Percentiles rank a stretch among this genome's conserved stretches.
These are phyloP conservation scores for Tribolium castaneum DNA, from an alignment of 1,140 invertebrate genomes.

Conservation along the genomic window DNA sequence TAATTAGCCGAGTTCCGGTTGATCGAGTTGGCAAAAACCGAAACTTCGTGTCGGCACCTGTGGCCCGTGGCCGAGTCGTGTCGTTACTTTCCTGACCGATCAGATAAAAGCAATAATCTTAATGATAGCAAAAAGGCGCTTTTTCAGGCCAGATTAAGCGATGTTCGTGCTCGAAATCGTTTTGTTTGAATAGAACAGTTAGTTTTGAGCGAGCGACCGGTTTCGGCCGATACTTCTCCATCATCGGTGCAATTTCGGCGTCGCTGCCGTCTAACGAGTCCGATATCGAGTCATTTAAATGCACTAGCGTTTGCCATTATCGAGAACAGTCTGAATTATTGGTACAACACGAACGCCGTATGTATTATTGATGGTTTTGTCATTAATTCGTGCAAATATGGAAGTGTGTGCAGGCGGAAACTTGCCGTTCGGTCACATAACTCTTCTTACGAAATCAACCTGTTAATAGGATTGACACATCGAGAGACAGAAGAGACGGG, in stretches of 20 bases:
- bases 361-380: constrained; percentile 51
- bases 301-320: constrained; percentile 18
- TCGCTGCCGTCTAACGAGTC: too few relatives aligned
- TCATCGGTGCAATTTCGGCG: too few relatives aligned
- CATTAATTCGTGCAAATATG: constrained; percentile 49
- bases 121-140: neutral
- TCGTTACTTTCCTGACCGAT: neutral
- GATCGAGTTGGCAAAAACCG: constrained; percentile 19
- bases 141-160: too few relatives aligned
- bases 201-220: neutral
- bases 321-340: constrained; percentile 35
- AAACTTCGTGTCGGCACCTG: constrained; percentile 14
- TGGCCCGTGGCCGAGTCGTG: constrained; percentile 11
- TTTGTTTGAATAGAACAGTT: neutral
- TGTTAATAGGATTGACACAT: constrained; percentile 36
- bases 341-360: constrained; percentile 37
- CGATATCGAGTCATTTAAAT: constrained; percentile 22
- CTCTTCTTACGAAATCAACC: constrained; percentile 36
- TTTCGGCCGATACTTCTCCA: neutral
- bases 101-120: neutral
- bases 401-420: constrained; percentile 48
- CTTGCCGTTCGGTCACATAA: constrained; percentile 27
- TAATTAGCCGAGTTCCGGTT: constrained; percentile 26
- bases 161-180: neutral
- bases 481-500: neutral